phyloP scores from a whole-genome alignment of 2,888 invertebrate species.

The Galeruca laticollis region DNA sequence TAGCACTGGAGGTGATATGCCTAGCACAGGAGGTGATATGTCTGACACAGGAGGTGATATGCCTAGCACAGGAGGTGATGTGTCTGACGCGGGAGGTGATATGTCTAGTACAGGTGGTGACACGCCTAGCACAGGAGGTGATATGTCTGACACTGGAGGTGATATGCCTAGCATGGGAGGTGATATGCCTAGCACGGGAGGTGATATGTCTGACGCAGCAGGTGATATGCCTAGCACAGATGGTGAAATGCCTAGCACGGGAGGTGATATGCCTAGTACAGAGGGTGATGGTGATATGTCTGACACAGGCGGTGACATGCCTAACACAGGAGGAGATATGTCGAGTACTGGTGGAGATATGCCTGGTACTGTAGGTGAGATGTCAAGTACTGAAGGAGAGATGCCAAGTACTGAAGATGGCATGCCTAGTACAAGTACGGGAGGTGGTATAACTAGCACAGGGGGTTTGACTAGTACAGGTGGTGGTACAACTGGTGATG shows the following conservation, averaged over 20 bases:
- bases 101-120: conserved; percentile 40
- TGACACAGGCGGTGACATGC: conserved; percentile 48
- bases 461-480: conserved; percentile 41
- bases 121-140: conserved; percentile 23
- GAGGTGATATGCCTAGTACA: conserved; percentile 28
- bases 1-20: conserved; percentile 10
- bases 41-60: conserved; percentile 40
- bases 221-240: conserved; percentile 28
- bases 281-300: conserved; percentile 39
- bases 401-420: conserved; percentile 28
- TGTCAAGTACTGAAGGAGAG: conserved; percentile 36
- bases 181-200: conserved; percentile 41
- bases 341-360: conserved; percentile 26
- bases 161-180: conserved; percentile 35
- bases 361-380: conserved; percentile 28
- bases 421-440: conserved; percentile 35
- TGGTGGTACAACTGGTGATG: conserved; percentile 34
- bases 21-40: conserved; percentile 34
- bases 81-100: conserved; percentile 48
- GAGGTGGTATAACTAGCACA: conserved; percentile 40
- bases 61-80: conserved; percentile 42
- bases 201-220: conserved; percentile 34
- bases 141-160: conserved; percentile 33
- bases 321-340: conserved; percentile 37
- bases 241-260: conserved; percentile 33